Percentiles rank a stretch among this genome's conserved stretches.
phyloP scores from a whole-genome alignment of 1,140 invertebrate genomes.

The Drosophila pectinifera region DNA sequence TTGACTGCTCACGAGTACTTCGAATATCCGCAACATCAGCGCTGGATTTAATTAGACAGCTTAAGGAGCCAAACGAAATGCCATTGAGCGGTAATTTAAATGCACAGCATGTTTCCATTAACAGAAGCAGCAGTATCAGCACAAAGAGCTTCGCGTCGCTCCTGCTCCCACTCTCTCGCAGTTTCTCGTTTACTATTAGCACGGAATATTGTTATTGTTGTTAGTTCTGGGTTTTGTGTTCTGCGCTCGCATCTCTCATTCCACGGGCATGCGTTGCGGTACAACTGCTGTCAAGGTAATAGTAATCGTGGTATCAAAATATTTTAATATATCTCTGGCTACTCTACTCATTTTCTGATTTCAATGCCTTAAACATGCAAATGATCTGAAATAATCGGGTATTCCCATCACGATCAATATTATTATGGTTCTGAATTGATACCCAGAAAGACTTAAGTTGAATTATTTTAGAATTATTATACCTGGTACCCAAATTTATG shows the following conservation, averaged over 20 bases:
- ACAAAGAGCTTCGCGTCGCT: conserved; percentile 4
- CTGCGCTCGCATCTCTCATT: conserved; percentile 24
- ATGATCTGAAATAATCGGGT: neutral
- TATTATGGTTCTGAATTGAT: neutral
- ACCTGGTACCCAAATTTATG: too few species aligned
- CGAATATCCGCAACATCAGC: conserved; percentile 36
- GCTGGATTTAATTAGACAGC: conserved; percentile 66
- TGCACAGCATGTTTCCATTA: conserved; percentile 74
- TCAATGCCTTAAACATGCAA: neutral
- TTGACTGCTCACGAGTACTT: conserved; percentile 13
- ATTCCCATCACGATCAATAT: conserved; percentile 1
- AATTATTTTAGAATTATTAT: too few species aligned
- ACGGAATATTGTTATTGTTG: conserved; percentile 60
- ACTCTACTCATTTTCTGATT: neutral
- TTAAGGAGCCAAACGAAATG: conserved; percentile 60
- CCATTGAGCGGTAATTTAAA: conserved; percentile 76
- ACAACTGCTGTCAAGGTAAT: neutral
- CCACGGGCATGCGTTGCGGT: conserved; percentile 32
- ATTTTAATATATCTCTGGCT: too few species aligned
- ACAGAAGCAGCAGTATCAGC: conserved; percentile 43
- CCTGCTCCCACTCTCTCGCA: conserved; percentile 13
- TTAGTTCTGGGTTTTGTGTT: conserved; percentile 36
- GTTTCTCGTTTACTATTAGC: conserved; percentile 48
- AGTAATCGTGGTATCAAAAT: neutral
- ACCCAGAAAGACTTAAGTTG: too few species aligned